These are phyloP conservation scores for Dioctria rufipes DNA, from an alignment of 2,888 invertebrate species.

Conservation along the genomic window DNA sequence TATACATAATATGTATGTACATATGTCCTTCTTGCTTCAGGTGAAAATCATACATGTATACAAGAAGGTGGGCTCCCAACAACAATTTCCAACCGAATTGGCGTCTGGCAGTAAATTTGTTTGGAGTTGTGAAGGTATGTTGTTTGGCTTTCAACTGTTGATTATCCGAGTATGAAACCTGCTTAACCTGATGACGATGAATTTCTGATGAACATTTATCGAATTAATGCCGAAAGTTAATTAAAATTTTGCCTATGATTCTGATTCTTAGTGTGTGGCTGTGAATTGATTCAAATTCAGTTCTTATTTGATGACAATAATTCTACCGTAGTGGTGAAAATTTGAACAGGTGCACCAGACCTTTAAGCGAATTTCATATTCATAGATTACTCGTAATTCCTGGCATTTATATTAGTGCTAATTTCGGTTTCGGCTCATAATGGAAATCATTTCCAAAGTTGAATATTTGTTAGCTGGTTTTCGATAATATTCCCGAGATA, in stretches of 20 bases:
- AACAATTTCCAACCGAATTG: not conserved
- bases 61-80: not conserved
- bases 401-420: conserved; percentile 28
- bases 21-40: not conserved
- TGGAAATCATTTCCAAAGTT: not conserved
- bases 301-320: not conserved
- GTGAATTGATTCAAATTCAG: conserved; percentile 49
- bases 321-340: not conserved
- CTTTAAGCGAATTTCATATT: conserved; percentile 18
- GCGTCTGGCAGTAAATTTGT: conserved; percentile 36
- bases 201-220: conserved; percentile 35
- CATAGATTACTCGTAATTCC: conserved; percentile 7
- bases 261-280: conserved; percentile 18
- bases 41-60: not conserved
- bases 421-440: conserved; percentile 2
- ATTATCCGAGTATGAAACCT: conserved; percentile 2
- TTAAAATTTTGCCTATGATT: conserved; percentile 43
- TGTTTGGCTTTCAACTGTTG: conserved; percentile 51
- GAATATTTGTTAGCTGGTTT: too few relatives aligned
- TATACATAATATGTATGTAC: not conserved
- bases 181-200: conserved; percentile 41
- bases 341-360: conserved; percentile 4
- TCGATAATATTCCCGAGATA: too few relatives aligned
- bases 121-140: not conserved
- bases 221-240: conserved; percentile 50